A percentile compares a stretch with the other conserved stretches of the same genome.
phyloP scores from a whole-genome alignment of 2,888 invertebrate species.

The Eupithecia dodoneata region DNA sequence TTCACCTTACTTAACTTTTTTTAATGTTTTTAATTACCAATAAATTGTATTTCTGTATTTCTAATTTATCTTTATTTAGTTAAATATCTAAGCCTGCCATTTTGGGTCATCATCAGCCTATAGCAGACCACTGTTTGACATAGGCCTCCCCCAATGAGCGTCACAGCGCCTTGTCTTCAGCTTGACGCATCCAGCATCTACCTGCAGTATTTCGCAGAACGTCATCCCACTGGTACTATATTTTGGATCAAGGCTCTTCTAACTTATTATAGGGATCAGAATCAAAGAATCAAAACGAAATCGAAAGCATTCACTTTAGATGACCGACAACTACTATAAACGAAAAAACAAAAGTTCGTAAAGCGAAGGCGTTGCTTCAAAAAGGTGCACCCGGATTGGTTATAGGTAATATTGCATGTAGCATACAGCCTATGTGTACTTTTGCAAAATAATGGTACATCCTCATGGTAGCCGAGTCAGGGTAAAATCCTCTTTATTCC shows the following conservation, averaged over 20 bases:
- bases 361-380: neutral
- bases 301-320: neutral
- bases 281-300: neutral
- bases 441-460: neutral
- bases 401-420: too few relatives aligned
- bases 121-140: too few relatives aligned
- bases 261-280: neutral
- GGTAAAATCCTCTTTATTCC: neutral
- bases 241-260: neutral
- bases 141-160: too few relatives aligned
- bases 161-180: too few relatives aligned
- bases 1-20: too few relatives aligned
- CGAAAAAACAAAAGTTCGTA: neutral
- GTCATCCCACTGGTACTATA: too few relatives aligned
- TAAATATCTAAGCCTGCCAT: neutral
- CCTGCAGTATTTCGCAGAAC: too few relatives aligned
- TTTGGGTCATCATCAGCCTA: neutral
- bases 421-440: neutral
- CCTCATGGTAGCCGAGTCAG: neutral
- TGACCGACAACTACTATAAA: neutral
- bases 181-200: too few relatives aligned
- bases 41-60: too few relatives aligned
- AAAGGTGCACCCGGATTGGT: neutral
- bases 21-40: too few relatives aligned
- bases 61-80: too few relatives aligned